Base-by-base conservation (phyloP, 1,140 invertebrate species). In the Zelostemma sp. region DNA sequence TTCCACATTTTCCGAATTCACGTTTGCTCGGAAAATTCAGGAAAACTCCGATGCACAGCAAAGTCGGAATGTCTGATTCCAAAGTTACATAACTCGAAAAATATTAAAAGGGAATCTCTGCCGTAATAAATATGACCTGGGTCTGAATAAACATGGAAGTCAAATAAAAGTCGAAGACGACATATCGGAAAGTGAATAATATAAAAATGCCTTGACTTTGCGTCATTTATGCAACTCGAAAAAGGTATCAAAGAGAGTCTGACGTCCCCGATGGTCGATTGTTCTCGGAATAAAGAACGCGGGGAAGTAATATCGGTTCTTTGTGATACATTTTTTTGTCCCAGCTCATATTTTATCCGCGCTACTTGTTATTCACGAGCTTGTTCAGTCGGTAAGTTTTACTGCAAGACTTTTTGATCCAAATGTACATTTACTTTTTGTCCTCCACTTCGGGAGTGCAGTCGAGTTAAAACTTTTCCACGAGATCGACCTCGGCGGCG, bases 381-480 rank as follows among this genome's bases (percentile, higher is more conserved):
- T 54, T 25, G 35, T 45, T 54, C 45, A 9, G 31, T 11, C 14
- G 8, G 38, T 15, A 67, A 61, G 45, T 67, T 67, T 43, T 45
- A 48, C 25, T 31, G 5, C 41, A 31, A 50, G 64, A 55, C 50
- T 66, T 59, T 35, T 54, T 17, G 60, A 50, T 45, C 8, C 38
- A 41, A 17, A 46, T 57, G 45, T 18, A 31, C 25, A 49, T 31
- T 25, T 38, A 35, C n/a, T 14, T 8, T 12, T 21, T 15, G 6
- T 18, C n/a, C 28, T 45, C 14, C n/a, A 18, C 18, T 55, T 65
- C 53, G 41, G 15, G 51, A 43, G 25, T 60, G 57, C 61, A 48
- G 61, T 62, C 53, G 57, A 68, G 60, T 67, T 67, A 51, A 60
- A 61, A 62, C 40, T 53, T 58, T 6, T 1, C n/a, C 12, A 15